Evolutionary conservation across 2,888 invertebrate genomes (phyloP), one percentile per base, ranked within the genome.

Genomic region (Drosophila diplacantha): DNA sequence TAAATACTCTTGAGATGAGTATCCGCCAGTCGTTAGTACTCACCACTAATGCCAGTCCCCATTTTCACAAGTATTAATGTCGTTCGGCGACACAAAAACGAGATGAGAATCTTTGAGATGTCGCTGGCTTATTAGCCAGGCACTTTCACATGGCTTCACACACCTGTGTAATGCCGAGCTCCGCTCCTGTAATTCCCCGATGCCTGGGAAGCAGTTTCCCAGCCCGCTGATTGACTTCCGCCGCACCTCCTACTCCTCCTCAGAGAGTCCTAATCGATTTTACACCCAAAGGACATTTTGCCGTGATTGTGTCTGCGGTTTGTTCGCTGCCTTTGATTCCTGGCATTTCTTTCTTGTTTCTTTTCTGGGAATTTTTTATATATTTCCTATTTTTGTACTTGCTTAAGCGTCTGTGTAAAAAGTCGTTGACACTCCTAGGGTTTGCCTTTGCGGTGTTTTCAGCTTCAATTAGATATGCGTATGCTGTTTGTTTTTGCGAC

Each of bases 261-360:
- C 7, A 22, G 14, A 37, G 37, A 71, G 82, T 72, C 74, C 83
- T 85, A 85, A 86, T 85, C 86, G 86, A 85, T 85, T 85, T 83
- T 83, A 71, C 76, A 81, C 85, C 85, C 86, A 81, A 81, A 85
- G 84, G 84, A 86, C 84, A 81, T 82, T 82, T 83, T 79, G 41
- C 67, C 69, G 65, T 72, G 69, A 55, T 72, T 73, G 60, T 73
- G 60, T 59, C 62, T 71, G 73, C 64, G 71, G 62, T 68, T 67
- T 53, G 41, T 69, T 51, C 47, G 56, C 56, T 59, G 56, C 63
- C 68, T 80, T 74, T 73, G 80, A 83, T 83, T 82, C 80, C 71
- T 73, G 65, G 68, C 71, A 57, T 50, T 60, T 69, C 53, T 53
- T 43, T 60, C 63, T 61, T 31, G 38, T 52, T 50, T 47, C 3